Conservation (phyloP, 2,888 invertebrate species). For the Trisateles emortualis region DNA sequence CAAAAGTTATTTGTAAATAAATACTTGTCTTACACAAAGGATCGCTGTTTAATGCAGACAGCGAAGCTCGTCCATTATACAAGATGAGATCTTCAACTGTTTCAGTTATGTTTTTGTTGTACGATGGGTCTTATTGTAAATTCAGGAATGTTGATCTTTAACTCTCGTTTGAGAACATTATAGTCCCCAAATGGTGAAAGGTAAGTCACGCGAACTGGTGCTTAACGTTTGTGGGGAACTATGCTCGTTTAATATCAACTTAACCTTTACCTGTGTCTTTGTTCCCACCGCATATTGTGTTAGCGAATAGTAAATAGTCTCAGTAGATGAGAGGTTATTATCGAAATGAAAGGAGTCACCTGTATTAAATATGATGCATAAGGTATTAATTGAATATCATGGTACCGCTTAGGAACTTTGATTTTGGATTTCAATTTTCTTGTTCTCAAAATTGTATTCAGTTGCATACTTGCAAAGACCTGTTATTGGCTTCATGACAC, state of each 20-base stretch:
- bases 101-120: constrained; percentile 25
- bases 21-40: constrained; percentile 59
- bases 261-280: background rate
- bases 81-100: constrained; percentile 45
- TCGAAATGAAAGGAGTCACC: too few species aligned
- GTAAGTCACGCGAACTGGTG: constrained; percentile 56
- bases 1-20: constrained; percentile 61
- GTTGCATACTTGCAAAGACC: too few species aligned
- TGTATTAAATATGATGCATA: too few species aligned
- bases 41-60: constrained; percentile 57
- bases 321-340: background rate
- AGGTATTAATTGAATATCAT: too few species aligned
- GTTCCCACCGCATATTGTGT: background rate
- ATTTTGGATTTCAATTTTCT: too few species aligned
- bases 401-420: too few species aligned
- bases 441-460: too few species aligned
- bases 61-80: constrained; percentile 47
- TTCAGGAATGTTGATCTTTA: constrained; percentile 46
- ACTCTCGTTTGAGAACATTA: constrained; percentile 43
- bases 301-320: background rate
- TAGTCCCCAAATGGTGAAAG: constrained; percentile 42
- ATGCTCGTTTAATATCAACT: background rate
- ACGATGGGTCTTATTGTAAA: constrained; percentile 24
- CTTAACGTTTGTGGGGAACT: constrained; percentile 50
- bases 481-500: too few species aligned